Conservation (phyloP, 1,140 invertebrate genomes). For the Drosophila nigrodunni region DNA sequence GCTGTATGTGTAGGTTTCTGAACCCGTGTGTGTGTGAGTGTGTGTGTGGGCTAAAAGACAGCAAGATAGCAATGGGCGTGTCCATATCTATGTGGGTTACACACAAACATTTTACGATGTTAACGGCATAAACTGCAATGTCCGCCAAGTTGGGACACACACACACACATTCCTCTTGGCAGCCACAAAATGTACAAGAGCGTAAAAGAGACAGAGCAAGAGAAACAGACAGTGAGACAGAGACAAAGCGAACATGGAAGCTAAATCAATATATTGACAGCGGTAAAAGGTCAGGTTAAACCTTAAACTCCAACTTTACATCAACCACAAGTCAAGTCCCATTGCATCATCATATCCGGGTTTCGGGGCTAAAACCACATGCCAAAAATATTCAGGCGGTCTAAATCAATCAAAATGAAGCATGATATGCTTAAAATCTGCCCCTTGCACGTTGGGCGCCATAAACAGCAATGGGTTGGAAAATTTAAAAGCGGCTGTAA, state of each 20-base stretch:
- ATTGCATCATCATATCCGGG: background rate
- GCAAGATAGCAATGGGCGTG: conserved; percentile 23
- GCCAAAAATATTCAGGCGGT: background rate
- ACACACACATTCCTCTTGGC: background rate
- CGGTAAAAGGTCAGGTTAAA: conserved; percentile 27
- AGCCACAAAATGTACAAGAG: background rate
- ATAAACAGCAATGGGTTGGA: background rate
- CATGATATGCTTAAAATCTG: conserved; percentile 9
- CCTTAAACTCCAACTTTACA: background rate
- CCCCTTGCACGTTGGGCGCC: background rate
- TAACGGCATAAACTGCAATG: conserved; percentile 59
- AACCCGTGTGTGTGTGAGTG: conserved; percentile 16
- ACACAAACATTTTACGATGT: conserved; percentile 58
- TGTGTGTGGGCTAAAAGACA: conserved; percentile 16
- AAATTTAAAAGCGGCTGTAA: background rate
- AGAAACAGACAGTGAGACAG: background rate
- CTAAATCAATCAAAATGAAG: conserved; percentile 22
- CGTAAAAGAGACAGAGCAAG: conserved; percentile 1
- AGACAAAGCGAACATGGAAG: conserved; percentile 12
- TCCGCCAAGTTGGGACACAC: conserved; percentile 11
- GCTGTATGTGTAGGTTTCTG: background rate
- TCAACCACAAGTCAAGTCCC: background rate
- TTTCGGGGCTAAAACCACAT: conserved; percentile 1
- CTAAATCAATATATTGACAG: conserved; percentile 63
- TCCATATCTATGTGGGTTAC: conserved; percentile 42